phyloP scores from a whole-genome alignment of 2,797 vertebrate genomes.

The Esox lucius region DNA sequence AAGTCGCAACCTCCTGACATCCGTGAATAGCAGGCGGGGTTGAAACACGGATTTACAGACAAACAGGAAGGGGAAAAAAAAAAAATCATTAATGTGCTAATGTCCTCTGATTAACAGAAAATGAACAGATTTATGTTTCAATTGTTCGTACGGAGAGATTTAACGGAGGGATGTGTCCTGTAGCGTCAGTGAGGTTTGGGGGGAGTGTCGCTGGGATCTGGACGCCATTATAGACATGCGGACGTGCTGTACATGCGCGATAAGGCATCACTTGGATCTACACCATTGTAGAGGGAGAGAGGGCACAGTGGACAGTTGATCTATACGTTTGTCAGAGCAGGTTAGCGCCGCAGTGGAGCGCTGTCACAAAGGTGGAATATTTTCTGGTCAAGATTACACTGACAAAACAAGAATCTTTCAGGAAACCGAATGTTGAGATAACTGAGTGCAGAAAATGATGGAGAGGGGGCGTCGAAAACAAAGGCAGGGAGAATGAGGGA shows the following conservation, averaged over 20 bases:
- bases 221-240: not conserved
- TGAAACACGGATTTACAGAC: constrained; percentile 42
- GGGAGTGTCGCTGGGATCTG: not conserved
- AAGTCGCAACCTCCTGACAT: constrained; percentile 40
- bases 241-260: not conserved
- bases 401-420: constrained; percentile 32
- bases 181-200: too few species aligned
- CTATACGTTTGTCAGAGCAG: too few species aligned
- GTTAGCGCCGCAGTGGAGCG: constrained; percentile 5
- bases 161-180: not conserved
- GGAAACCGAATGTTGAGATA: constrained; percentile 25
- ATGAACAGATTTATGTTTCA: constrained; percentile 36
- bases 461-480: constrained; percentile 14
- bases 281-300: not conserved
- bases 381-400: constrained; percentile 49
- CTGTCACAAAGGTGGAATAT: constrained; percentile 26
- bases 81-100: constrained; percentile 52
- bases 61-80: constrained; percentile 4
- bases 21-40: constrained; percentile 25
- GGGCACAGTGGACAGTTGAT: not conserved
- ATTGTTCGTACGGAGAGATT: constrained; percentile 31
- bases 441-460: constrained; percentile 45
- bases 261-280: not conserved
- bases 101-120: constrained; percentile 47
- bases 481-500: constrained; percentile 6